These are phyloP conservation scores for Halictus rubicundus DNA, from an alignment of 1,140 invertebrate species.

Conservation along the genomic window DNA sequence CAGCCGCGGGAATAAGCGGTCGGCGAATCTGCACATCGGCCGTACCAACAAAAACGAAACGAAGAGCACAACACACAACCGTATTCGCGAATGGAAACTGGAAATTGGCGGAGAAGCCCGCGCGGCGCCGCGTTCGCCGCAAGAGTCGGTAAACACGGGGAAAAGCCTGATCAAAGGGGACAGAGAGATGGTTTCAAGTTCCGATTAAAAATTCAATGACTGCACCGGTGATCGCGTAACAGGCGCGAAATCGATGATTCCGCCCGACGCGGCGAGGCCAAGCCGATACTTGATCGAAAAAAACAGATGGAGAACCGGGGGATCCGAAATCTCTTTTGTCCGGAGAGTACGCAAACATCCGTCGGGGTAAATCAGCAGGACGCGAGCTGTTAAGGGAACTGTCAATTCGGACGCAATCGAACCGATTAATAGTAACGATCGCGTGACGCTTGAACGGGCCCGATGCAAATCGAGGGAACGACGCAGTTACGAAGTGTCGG, in stretches of 20 bases:
- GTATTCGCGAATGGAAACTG: neutral
- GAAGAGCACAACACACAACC: neutral
- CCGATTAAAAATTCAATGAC: neutral
- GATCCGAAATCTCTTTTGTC: conserved; percentile 25
- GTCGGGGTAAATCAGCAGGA: conserved; percentile 31
- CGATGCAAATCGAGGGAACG: conserved; percentile 26
- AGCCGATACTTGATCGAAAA: neutral
- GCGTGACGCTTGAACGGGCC: conserved; percentile 13
- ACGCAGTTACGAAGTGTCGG: conserved; percentile 23
- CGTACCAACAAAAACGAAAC: neutral
- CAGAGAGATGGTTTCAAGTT: no score
- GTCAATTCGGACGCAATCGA: conserved; percentile 48
- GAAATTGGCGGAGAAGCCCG: neutral
- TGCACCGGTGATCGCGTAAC: neutral
- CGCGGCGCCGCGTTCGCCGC: no score
- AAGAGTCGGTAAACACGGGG: neutral
- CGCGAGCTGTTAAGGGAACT: conserved; percentile 38
- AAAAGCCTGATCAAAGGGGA: no score
- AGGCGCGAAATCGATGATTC: neutral
- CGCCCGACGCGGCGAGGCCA: no score
- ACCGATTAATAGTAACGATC: conserved; percentile 47
- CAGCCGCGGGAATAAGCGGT: conserved; percentile 45
- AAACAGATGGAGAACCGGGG: neutral
- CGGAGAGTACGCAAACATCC: conserved; percentile 34
- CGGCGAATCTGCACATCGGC: neutral